Base-by-base conservation (phyloP, 2,113 vertebrate genomes). In the Dermatemys mawii region DNA sequence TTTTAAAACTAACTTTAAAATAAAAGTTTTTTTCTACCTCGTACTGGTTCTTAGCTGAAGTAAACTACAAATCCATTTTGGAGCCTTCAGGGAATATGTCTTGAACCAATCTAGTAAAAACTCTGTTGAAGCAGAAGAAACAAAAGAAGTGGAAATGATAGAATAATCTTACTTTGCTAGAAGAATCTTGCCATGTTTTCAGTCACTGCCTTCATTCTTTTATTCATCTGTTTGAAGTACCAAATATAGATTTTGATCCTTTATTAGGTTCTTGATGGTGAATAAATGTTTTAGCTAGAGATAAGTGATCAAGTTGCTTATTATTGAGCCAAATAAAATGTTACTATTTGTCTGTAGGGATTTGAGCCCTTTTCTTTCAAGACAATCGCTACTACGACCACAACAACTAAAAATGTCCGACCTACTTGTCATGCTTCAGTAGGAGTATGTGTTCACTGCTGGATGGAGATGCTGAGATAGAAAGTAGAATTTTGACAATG, bases 121-220 rank as follows among this genome's bases (percentile, higher is more conserved):
- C 86, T 38, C 84, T 92, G 86, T 90, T 96, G 90, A 95, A 93
- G 94, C 82, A 14, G 92, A 93, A 97, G 95, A 86, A 96, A 32
- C 96, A 95, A 97, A 91, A 94, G 90, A 94, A 93, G 90, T 94
- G 87, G 95, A 96, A 97, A 73, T 93, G 88, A 97, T 95, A 90
- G 78, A 83, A 78, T 96, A 95, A 87, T 81, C 9, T 93, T 89
- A 91, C 76, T 94, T 94, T 81, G 67, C 17, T 5, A 60, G 76
- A 81, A 96, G 76, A 95, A 83, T 89, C 78, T 95, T 90, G 54
- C 60, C 8, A 2, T 82, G 21, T 97, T 95, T 57, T 93, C 79
- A 89, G 93, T 75, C 96, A 16, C 19, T 96, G 83, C 75, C 73
- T 57, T 92, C 38, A 27, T 95, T 94, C 94, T 96, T 86, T 97